Conservation (phyloP, 2,113 vertebrate species). For the Microtus richardsoni region DNA sequence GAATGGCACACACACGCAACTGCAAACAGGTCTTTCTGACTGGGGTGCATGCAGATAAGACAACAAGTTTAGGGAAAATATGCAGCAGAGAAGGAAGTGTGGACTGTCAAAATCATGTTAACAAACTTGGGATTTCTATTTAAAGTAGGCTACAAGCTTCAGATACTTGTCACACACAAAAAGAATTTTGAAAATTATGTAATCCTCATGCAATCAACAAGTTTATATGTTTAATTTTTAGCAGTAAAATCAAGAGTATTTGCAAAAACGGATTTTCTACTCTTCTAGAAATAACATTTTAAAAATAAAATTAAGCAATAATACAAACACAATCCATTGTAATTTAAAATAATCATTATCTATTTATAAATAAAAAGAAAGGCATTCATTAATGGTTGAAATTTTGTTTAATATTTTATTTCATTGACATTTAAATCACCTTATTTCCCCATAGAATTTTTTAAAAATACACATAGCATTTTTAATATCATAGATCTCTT, state of each 20-base stretch:
- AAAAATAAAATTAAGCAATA: constrained; percentile 17
- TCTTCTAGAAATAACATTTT: constrained; percentile 22
- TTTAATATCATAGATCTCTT: neutral
- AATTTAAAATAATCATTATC: neutral
- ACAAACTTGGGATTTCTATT: constrained; percentile 6
- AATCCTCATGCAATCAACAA: constrained; percentile 38
- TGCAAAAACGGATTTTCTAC: constrained; percentile 33
- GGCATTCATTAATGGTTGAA: too few species aligned
- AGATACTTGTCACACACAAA: neutral
- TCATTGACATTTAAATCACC: constrained; percentile 44
- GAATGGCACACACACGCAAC: neutral
- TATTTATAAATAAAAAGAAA: neutral
- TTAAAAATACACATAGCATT: neutral
- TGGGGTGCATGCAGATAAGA: neutral
- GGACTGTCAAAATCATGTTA: neutral
- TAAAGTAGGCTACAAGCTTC: neutral
- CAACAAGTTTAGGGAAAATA: neutral
- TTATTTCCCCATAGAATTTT: constrained; percentile 13
- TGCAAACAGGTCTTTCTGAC: neutral
- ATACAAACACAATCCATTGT: neutral
- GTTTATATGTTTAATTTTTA: neutral
- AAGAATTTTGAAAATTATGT: neutral
- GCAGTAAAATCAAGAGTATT: neutral
- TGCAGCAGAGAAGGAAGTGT: neutral
- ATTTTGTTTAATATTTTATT: constrained; percentile 13